Conservation (phyloP, 2,888 invertebrate genomes). For the Agrenia bidenticulata region DNA sequence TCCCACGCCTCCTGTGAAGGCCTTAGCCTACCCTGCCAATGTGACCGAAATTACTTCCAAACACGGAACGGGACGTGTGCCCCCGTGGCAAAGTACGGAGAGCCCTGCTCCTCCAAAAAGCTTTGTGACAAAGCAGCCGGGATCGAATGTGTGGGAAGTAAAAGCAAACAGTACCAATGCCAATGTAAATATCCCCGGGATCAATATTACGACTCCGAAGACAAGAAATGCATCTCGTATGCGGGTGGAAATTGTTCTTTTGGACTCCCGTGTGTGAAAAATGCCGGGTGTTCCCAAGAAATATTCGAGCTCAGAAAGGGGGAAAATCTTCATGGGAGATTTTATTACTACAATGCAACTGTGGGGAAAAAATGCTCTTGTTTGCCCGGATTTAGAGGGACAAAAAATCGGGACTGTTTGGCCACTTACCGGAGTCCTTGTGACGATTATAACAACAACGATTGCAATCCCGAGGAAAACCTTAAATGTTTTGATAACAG, state of each 20-base stretch:
- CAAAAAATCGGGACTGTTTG: slow-evolving; percentile 31
- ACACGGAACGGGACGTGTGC: slow-evolving; percentile 40
- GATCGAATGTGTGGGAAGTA: slow-evolving; percentile 3
- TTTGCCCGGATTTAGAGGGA: slow-evolving; percentile 19
- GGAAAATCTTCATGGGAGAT: slow-evolving; percentile 37
- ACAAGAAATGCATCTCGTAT: slow-evolving; percentile 35
- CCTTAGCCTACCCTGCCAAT: slow-evolving; percentile 21
- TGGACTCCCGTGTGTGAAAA: slow-evolving; percentile 32
- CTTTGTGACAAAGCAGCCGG: slow-evolving; percentile 30
- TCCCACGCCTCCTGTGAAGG: slow-evolving; percentile 29
- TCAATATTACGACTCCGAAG: slow-evolving; percentile 28
- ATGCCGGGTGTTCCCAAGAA: slow-evolving; percentile 35
- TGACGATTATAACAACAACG: slow-evolving; percentile 19
- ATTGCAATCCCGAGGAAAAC: slow-evolving; percentile 39
- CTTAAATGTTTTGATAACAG: slow-evolving; percentile 38
- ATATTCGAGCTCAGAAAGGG: slow-evolving; percentile 42
- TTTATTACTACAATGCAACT: slow-evolving; percentile 38
- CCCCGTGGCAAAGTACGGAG: slow-evolving; percentile 32
- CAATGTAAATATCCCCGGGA: slow-evolving; percentile 37
- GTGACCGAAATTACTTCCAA: slow-evolving; percentile 36
- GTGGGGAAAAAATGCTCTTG: slow-evolving; percentile 38
- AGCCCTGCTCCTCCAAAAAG: slow-evolving; percentile 18
- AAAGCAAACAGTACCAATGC: slow-evolving; percentile 22
- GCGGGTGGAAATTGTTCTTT: slow-evolving; percentile 39
- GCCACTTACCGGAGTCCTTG: slow-evolving; percentile 29